phyloP scores from a whole-genome alignment of 1,140 invertebrate genomes.

The Papilio polytes region DNA sequence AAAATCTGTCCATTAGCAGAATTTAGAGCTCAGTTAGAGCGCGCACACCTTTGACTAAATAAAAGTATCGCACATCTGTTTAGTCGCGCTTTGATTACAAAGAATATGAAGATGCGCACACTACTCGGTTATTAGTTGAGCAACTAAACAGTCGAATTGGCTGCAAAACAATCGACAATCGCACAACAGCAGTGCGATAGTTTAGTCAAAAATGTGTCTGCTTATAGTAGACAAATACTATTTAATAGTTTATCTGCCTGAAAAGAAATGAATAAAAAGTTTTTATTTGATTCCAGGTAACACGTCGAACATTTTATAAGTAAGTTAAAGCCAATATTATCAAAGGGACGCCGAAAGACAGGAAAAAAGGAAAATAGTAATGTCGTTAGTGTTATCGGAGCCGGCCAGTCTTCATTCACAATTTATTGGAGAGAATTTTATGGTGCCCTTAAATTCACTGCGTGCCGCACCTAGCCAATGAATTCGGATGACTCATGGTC shows the following conservation, averaged over 20 bases:
- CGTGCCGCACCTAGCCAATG: constrained; percentile 20
- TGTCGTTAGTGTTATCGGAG: constrained; percentile 29
- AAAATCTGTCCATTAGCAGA: too few relatives aligned
- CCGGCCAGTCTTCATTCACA: constrained; percentile 32
- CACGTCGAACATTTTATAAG: neutral
- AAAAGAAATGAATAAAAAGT: neutral
- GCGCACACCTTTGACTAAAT: too few relatives aligned
- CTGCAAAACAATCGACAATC: too few relatives aligned
- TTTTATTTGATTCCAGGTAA: constrained; percentile 16
- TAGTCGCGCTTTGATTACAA: too few relatives aligned
- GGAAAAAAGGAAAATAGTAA: constrained; percentile 28
- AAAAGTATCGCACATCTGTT: too few relatives aligned
- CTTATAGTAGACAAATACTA: neutral
- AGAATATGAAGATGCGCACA: too few relatives aligned
- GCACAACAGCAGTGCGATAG: too few relatives aligned
- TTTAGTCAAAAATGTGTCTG: too few relatives aligned
- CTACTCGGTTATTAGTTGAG: too few relatives aligned
- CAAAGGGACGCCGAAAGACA: neutral
- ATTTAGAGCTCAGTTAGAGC: too few relatives aligned
- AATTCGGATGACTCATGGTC: constrained; percentile 18
- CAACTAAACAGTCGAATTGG: too few relatives aligned
- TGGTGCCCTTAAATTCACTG: constrained; percentile 39
- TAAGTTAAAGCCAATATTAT: constrained; percentile 19
- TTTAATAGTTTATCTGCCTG: neutral
- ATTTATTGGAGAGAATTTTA: constrained; percentile 40